Base-by-base conservation (phyloP, 1,140 invertebrate species). In the Drosophila virilis region DNA sequence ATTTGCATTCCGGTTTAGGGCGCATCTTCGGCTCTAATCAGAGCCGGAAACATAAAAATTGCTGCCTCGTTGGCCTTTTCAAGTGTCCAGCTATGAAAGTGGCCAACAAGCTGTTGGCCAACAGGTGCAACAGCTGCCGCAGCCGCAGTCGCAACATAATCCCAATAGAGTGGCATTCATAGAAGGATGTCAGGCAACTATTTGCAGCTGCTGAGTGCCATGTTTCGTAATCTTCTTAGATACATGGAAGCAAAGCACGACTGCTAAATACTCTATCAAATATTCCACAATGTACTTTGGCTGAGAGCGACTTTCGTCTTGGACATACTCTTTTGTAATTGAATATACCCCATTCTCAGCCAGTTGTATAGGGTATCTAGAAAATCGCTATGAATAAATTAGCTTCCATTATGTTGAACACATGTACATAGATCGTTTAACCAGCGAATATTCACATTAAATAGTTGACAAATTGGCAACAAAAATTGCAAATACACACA, bases 381-480 rank as follows among this genome's bases (percentile, higher is more conserved):
- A n/a, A 45, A 43, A 57, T 61, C 59, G 55, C 52, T 40, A 55
- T 55, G 52, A n/a, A 55, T 55, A 55, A 40, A 55, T 55, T 58
- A 58, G 40, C 22, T 12, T 35, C 13, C 28, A 46, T 45, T 60
- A 60, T 77, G 74, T 64, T 76, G 54, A 48, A 64, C 77, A 74
- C 77, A 74, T 78, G 67, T 79, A 28, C 22, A 28, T 28, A 62
- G 68, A 76, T 77, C 74, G 68, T 71, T 70, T 66, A 80, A 65
- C 64, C 35, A 52, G 46, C 71, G 64, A 59, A 68, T 61, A 69
- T 55, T 88, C 79, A 64, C 83, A 86, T 86, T 74, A 86, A 88
- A 86, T 86, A 88, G 83, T 88, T 88, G 83, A 86, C 83, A 86
- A 86, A 86, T 86, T 86, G 76, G 83, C 83, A 88, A 77, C 83